phyloP scores from a whole-genome alignment of 2,888 invertebrate species.

The Leptodirus hochenwartii region DNA sequence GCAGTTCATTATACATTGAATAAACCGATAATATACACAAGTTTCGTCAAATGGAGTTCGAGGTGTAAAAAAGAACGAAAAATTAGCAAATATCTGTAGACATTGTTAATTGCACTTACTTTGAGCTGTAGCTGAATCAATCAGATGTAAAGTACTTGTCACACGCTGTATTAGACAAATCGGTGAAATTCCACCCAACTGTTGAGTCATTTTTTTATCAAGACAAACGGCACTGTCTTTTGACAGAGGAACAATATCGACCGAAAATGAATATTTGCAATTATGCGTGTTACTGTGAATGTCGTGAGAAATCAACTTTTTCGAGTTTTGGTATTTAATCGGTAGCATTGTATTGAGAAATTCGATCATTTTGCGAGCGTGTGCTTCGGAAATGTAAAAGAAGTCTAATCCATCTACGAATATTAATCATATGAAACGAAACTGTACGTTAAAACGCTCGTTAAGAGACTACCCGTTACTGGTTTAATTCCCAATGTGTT shows the following conservation, averaged over 20 bases:
- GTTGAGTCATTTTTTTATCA: slow-evolving; percentile 67
- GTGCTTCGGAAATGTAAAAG: slow-evolving; percentile 73
- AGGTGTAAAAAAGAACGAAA: slow-evolving; percentile 5
- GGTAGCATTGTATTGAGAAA: slow-evolving; percentile 81
- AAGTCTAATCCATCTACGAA: slow-evolving; percentile 84
- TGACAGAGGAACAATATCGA: slow-evolving; percentile 92
- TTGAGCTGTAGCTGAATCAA: slow-evolving; percentile 79
- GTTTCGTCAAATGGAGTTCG: no score
- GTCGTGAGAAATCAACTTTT: slow-evolving; percentile 93
- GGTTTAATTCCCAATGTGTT: slow-evolving; percentile 79
- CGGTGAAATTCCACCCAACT: slow-evolving; percentile 72
- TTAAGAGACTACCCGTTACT: slow-evolving; percentile 40
- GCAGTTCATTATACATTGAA: no score
- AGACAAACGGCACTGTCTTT: slow-evolving; percentile 88
- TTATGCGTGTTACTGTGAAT: slow-evolving; percentile 92
- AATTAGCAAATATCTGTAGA: slow-evolving; percentile 2
- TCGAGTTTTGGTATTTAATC: slow-evolving; percentile 72
- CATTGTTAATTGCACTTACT: slow-evolving; percentile 33
- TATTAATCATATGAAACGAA: slow-evolving; percentile 10
- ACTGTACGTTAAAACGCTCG: no score
- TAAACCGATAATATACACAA: no score
- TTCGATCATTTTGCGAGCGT: slow-evolving; percentile 89
- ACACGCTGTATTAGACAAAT: slow-evolving; percentile 79
- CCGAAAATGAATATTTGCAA: slow-evolving; percentile 86
- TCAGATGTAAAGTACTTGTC: slow-evolving; percentile 76